These are phyloP conservation scores for Serranus cabrilla DNA, from an alignment of 2,797 vertebrate species.

Conservation along the genomic window DNA sequence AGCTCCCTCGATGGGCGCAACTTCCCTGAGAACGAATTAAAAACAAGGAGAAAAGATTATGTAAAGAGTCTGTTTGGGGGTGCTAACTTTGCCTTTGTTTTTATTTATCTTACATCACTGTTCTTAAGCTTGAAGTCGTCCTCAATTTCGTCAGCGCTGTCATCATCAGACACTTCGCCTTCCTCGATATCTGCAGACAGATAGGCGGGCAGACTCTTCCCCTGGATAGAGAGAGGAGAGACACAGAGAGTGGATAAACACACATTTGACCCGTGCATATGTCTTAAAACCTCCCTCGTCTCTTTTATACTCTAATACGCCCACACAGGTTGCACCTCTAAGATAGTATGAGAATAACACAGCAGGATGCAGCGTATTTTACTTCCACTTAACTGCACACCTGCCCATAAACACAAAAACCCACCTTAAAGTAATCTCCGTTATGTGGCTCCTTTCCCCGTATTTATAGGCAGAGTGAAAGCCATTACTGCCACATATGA, in stretches of 20 bases:
- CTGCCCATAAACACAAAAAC: neutral
- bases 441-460: constrained; percentile 23
- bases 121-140: constrained; percentile 96
- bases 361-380: constrained; percentile 21
- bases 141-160: constrained; percentile 98
- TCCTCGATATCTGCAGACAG: constrained; percentile 95
- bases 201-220: constrained; percentile 93
- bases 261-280: constrained; percentile 13
- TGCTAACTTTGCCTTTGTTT: neutral
- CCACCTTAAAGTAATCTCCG: neutral
- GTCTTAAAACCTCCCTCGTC: neutral
- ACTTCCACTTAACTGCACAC: constrained; percentile 13
- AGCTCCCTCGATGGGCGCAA: neutral
- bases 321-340: constrained; percentile 37
- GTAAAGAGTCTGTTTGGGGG: neutral
- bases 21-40: neutral
- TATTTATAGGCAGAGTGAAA: constrained; percentile 37
- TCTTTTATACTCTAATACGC: constrained; percentile 10
- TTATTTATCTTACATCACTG: constrained; percentile 88
- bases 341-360: constrained; percentile 25
- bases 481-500: constrained; percentile 20
- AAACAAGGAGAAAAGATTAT: neutral
- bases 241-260: constrained; percentile 8
- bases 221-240: constrained; percentile 79
- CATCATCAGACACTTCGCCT: constrained; percentile 98